Conservation (phyloP, 2,888 invertebrate genomes). For the Emmelina monodactyla region DNA sequence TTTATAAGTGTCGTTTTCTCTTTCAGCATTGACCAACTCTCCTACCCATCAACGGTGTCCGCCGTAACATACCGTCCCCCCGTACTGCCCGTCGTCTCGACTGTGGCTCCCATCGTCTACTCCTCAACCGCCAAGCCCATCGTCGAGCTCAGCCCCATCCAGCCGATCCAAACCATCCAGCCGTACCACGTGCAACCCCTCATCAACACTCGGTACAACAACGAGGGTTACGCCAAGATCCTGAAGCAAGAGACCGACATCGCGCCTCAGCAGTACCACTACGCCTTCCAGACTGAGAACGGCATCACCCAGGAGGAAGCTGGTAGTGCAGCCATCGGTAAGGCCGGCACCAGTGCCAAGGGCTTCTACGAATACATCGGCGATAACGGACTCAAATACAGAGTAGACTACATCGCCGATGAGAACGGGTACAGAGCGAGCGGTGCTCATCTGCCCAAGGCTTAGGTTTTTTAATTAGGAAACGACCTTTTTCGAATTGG, state of each 20-base stretch:
- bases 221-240: conserved; percentile 62
- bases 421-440: conserved; percentile 66
- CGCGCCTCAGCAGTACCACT: conserved; percentile 65
- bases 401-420: conserved; percentile 68
- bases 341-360: conserved; percentile 67
- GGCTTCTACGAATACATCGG: conserved; percentile 76
- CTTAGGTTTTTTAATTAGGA: conserved; percentile 13
- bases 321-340: conserved; percentile 57
- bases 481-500: not conserved
- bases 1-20: conserved; percentile 8
- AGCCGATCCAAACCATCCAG: conserved; percentile 14
- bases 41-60: conserved; percentile 20
- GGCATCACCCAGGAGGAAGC: conserved; percentile 70
- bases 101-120: conserved; percentile 18
- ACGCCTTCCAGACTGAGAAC: conserved; percentile 70
- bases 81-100: conserved; percentile 19
- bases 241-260: conserved; percentile 59
- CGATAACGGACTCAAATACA: conserved; percentile 65
- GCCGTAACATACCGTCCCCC: conserved; percentile 28
- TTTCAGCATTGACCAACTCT: conserved; percentile 26
- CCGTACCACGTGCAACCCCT: conserved; percentile 15
- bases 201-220: conserved; percentile 25
- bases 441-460: conserved; percentile 59
- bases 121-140: conserved; percentile 15
- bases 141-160: conserved; percentile 17